Evolutionary conservation across 53 echinoderm and acorn worm species (phyloP).

Genomic region (Luidia sarsii): DNA sequence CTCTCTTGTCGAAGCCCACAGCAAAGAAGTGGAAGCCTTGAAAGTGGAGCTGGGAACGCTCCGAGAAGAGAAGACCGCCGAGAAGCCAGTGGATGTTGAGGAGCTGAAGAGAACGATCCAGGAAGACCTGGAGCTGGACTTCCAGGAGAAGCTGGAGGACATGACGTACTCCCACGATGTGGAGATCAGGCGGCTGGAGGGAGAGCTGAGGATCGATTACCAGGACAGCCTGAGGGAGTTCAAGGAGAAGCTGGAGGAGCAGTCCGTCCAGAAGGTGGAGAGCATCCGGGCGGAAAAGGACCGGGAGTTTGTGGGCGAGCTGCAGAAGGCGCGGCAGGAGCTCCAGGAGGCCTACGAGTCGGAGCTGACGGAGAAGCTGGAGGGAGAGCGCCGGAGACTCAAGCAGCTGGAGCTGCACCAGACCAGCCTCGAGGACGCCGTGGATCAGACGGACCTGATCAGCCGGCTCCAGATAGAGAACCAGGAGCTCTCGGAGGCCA

Average conservation of each 20-base stretch:
- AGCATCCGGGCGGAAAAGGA: conserved; percentile 80
- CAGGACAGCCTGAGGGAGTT: conserved; percentile 68
- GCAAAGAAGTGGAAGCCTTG: conserved; percentile 58
- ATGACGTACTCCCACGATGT: conserved; percentile 77
- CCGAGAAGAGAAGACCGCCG: conserved; percentile 3
- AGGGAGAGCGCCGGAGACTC: conserved; percentile 58
- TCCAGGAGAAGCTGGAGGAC: conserved; percentile 82
- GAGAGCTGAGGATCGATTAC: conserved; percentile 75
- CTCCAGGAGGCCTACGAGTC: conserved; percentile 78
- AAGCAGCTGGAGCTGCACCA: conserved; percentile 43
- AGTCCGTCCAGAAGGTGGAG: conserved; percentile 76
- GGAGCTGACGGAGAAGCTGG: conserved; percentile 69
- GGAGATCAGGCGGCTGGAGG: conserved; percentile 59
- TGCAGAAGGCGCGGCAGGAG: conserved; percentile 85
- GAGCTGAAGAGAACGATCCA: conserved; percentile 50
- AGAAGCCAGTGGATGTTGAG: conserved; percentile 30
- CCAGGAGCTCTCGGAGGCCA: conserved; percentile 88
- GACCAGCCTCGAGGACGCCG: conserved; percentile 39
- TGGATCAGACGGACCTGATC: conserved; percentile 56
- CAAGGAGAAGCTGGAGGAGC: conserved; percentile 63
- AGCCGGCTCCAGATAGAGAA: conserved; percentile 75
- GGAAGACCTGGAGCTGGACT: conserved; percentile 74
- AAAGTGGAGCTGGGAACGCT: conserved; percentile 15
- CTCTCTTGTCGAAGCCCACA: conserved; percentile 25
- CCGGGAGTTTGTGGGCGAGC: conserved; percentile 88